phyloP scores from a whole-genome alignment of 92 coral and sea anemone genomes.

The Palythoa grandiflora region DNA sequence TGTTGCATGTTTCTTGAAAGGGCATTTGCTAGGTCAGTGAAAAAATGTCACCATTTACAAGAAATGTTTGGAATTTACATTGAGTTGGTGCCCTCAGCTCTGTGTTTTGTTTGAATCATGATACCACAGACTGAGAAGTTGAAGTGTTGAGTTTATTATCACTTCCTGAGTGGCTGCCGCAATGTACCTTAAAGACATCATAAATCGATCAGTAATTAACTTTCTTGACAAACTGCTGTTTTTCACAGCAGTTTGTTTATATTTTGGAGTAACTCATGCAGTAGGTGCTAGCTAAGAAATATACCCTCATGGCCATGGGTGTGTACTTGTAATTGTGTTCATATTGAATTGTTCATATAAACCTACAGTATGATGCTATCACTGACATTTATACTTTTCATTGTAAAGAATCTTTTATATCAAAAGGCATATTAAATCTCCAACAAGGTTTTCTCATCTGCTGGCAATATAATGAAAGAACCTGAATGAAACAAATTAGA shows the following conservation, averaged over 20 bases:
- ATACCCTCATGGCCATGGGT: not conserved
- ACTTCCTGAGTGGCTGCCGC: not conserved
- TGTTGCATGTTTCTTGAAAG: slow-evolving; percentile 30
- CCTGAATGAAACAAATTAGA: no score
- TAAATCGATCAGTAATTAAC: not conserved
- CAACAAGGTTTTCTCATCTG: no score
- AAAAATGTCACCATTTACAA: slow-evolving; percentile 18
- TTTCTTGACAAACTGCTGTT: not conserved
- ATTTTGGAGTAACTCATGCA: not conserved
- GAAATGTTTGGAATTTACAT: slow-evolving; percentile 12
- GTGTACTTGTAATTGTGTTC: not conserved
- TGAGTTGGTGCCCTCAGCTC: not conserved
- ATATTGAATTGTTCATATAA: not conserved
- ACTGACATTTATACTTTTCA: no score
- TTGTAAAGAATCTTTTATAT: no score
- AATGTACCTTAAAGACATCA: not conserved
- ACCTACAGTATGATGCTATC: not conserved
- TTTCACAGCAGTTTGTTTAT: not conserved
- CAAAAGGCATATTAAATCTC: no score
- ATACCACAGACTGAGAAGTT: not conserved
- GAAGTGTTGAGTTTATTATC: not conserved
- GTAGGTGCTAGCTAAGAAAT: not conserved
- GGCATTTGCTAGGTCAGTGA: slow-evolving; percentile 26
- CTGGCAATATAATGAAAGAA: no score
- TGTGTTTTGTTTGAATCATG: not conserved